phyloP scores from a whole-genome alignment of 1,140 invertebrate species.

The Eurosta solidaginis region DNA sequence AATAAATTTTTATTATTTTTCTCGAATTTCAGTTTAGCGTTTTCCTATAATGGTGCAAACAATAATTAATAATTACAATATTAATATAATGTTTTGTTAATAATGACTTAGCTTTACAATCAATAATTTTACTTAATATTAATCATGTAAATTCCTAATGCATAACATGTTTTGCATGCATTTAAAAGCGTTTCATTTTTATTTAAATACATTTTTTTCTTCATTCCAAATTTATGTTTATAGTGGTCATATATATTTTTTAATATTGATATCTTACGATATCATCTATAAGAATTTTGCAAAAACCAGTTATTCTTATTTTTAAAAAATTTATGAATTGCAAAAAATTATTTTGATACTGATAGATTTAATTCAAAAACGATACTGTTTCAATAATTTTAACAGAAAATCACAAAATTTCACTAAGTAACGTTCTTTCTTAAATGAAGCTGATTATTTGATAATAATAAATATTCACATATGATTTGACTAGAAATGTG shows the following conservation, averaged over 20 bases:
- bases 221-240: neutral
- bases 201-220: neutral
- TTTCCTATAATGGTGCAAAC: constrained; percentile 22
- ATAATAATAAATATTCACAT: too few relatives aligned
- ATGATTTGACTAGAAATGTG: too few relatives aligned
- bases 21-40: neutral
- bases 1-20: constrained; percentile 20
- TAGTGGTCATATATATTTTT: neutral
- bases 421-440: neutral
- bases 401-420: neutral
- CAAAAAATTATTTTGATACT: neutral
- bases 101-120: constrained; percentile 2
- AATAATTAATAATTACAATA: constrained; percentile 4
- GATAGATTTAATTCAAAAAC: too few relatives aligned
- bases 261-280: neutral
- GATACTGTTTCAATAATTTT: neutral
- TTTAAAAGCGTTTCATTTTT: neutral
- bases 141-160: constrained; percentile 5
- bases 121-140: neutral
- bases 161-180: neutral
- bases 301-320: constrained; percentile 1
- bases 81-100: constrained; percentile 8
- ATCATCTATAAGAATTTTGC: neutral
- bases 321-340: neutral
- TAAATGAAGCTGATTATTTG: too few relatives aligned